Conservation (phyloP, 2,113 vertebrate species). For the Piliocolobus tephrosceles region DNA sequence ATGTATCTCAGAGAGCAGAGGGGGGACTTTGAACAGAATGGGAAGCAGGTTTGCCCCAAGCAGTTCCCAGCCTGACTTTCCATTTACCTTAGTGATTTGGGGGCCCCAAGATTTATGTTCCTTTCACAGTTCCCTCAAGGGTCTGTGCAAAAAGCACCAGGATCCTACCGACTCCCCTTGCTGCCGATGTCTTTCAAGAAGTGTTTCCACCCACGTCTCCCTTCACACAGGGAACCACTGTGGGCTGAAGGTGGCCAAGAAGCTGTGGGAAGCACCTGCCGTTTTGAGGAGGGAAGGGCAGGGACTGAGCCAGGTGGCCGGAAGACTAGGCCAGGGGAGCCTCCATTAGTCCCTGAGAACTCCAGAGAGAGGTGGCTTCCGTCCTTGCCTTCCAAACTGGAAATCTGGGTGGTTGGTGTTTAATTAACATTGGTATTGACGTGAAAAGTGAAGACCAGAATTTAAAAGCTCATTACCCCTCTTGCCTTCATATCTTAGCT, state of each 20-base stretch:
- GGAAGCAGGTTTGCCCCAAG: no score
- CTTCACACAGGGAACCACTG: fast-evolving
- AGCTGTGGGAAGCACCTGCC: not conserved
- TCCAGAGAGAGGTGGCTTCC: not conserved
- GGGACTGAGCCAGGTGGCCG: not conserved
- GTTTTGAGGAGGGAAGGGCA: not conserved
- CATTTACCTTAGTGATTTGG: no score
- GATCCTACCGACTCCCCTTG: not conserved
- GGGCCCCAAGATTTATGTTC: no score
- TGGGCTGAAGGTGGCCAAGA: not conserved
- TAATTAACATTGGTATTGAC: not conserved
- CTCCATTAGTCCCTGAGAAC: not conserved
- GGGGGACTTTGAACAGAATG: no score
- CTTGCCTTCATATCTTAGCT: not conserved
- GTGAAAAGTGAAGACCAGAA: not conserved
- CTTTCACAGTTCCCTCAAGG: not conserved
- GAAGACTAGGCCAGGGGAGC: no score
- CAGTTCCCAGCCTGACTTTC: no score
- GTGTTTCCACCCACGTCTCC: fast-evolving
- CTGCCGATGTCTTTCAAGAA: no score
- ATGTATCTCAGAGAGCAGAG: no score
- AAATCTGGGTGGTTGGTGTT: not conserved
- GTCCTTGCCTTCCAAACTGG: not conserved
- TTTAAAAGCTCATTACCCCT: not conserved
- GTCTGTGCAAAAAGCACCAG: fast-evolving